A percentile compares a stretch with the other conserved stretches of the same genome.
Conservation (phyloP, 2,113 vertebrate genomes). For the Taxidea taxus region DNA sequence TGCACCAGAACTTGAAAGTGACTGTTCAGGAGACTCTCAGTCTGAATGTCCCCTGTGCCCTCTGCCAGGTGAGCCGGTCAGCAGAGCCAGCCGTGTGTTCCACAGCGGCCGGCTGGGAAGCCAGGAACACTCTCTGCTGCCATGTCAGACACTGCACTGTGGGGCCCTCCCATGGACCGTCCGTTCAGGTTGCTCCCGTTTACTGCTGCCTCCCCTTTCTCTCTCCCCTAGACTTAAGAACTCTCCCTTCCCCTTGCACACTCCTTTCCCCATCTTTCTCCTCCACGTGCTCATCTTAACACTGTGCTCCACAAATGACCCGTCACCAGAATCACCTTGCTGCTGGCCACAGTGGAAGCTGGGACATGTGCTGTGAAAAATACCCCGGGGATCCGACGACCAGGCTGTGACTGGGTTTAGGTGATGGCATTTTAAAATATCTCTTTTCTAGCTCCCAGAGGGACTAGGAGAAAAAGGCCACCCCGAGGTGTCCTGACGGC, state of each 20-base stretch:
- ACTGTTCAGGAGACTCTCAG: not conserved
- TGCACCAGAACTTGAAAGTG: not conserved
- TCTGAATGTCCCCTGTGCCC: not conserved
- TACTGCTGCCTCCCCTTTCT: no score
- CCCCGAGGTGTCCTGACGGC: not conserved
- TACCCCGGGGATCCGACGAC: not conserved
- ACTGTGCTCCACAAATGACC: not conserved
- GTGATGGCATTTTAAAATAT: not conserved
- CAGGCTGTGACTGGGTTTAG: not conserved
- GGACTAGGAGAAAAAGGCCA: not conserved
- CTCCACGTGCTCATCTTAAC: not conserved
- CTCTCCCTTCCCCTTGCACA: not conserved
- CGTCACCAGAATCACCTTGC: not conserved
- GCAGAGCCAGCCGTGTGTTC: not conserved
- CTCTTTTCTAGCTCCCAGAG: not conserved
- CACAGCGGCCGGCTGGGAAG: accelerated
- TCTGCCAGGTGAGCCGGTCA: not conserved
- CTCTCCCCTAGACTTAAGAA: no score
- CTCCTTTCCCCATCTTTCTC: not conserved
- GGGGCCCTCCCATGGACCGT: accelerated
- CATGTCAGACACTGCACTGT: no score
- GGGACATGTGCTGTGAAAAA: not conserved
- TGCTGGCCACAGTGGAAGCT: not conserved
- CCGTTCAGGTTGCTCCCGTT: not conserved
- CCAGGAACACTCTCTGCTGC: no score